Base-by-base conservation (phyloP, 2,888 invertebrate genomes). In the Brachyptera putata region DNA sequence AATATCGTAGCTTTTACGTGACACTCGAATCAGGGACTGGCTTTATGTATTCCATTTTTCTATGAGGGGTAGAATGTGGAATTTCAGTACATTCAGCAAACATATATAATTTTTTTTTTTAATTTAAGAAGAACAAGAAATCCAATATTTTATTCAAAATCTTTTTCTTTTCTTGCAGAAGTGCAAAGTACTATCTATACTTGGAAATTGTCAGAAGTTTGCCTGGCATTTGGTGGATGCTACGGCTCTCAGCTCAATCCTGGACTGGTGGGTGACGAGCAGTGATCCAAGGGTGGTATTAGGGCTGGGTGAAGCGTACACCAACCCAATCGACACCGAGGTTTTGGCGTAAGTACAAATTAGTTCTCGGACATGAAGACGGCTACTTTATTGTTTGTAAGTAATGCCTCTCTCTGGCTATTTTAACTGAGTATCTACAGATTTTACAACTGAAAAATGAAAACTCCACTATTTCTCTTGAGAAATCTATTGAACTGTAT, bases 211-310 rank as follows among this genome's bases (percentile, higher is more conserved):
- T 1, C 80, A 83, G 61, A 75, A 76, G 60, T 85, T 84, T 71
- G 79, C 84, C 1, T 88, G 88, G 88, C 76, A 81, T 63, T 70
- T 82, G 37, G 74, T 87, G 2, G 85, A 85, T 61, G 79, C 82
- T 13, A 70, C 73, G 21, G 77, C 80, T 30, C 82, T 84, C 67
- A 84, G 87, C 69, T 80, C 82, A 59, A 79, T 87, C 34, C 78
- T 86, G 66, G 85, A 86, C 70, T 89, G 89, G 88, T 85, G 86
- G 67, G 80, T 88, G 7, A 83, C 84, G 78, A 84, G 84, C 63
- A 84, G 84, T 68, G 87, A 89, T 73, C 83, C 87, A 0, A 76
- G 80, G 56, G 85, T 87, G 61, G 79, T 88, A 30, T 75, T 89
- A 21, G 67, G 68, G 56, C 62, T 74, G 4, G 69, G 69, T 24